phyloP scores from a whole-genome alignment of 2,797 vertebrate species.

The Sphaeramia orbicularis region DNA sequence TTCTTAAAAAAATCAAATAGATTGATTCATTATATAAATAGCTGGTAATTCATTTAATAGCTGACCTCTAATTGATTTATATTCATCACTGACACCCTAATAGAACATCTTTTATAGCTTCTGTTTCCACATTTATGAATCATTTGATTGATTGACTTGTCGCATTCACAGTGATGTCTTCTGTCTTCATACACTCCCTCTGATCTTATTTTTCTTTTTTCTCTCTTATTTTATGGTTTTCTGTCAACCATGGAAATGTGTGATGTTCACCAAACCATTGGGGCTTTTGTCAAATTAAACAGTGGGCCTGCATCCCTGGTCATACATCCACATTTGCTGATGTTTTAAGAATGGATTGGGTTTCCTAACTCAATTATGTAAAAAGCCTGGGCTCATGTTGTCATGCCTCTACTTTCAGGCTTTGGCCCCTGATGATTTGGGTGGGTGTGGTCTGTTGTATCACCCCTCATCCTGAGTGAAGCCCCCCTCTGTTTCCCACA shows the following conservation, averaged over 20 bases:
- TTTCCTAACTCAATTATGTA: constrained; percentile 48
- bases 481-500: constrained; percentile 75
- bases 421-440: constrained; percentile 85
- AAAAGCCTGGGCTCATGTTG: constrained; percentile 63
- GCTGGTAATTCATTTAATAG: no score
- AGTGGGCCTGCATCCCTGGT: constrained; percentile 36
- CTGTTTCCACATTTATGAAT: not conserved
- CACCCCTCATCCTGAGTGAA: constrained; percentile 84
- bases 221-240: constrained; percentile 12
- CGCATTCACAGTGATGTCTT: not conserved
- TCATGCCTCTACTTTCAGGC: constrained; percentile 84
- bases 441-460: constrained; percentile 83
- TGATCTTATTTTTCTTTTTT: constrained; percentile 19
- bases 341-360: constrained; percentile 27
- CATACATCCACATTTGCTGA: constrained; percentile 40
- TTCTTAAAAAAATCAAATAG: no score
- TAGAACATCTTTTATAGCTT: not conserved
- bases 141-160: constrained; percentile 8
- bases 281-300: constrained; percentile 52
- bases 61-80: no score
- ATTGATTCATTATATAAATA: no score
- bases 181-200: constrained; percentile 16
- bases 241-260: constrained; percentile 14
- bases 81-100: not conserved
- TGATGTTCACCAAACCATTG: constrained; percentile 63